phyloP scores from a whole-genome alignment of 2,888 invertebrate species.

The Coleophora deauratella region DNA sequence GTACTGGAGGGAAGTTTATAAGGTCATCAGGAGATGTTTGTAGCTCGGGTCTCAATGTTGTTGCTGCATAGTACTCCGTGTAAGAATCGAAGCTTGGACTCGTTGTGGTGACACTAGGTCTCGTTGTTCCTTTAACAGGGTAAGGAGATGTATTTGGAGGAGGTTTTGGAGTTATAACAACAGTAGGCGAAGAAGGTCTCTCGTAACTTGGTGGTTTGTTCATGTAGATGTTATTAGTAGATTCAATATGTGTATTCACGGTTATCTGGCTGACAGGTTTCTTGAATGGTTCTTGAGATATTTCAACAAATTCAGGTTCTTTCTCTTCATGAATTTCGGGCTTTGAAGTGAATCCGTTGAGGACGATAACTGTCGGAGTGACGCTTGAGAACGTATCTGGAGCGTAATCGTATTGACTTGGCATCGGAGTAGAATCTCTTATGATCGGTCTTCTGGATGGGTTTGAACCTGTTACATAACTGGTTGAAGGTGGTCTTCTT shows the following conservation, averaged over 20 bases:
- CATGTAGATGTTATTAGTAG: slow-evolving; percentile 69
- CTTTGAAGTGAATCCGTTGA: slow-evolving; percentile 46
- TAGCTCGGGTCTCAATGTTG: slow-evolving; percentile 65
- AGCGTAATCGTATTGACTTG: slow-evolving; percentile 40
- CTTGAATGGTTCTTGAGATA: slow-evolving; percentile 68
- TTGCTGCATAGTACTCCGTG: slow-evolving; percentile 41
- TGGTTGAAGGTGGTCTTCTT: slow-evolving; percentile 57
- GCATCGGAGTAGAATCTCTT: slow-evolving; percentile 30
- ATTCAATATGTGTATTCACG: slow-evolving; percentile 76
- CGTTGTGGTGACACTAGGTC: slow-evolving; percentile 33
- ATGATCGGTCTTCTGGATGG: slow-evolving; percentile 66
- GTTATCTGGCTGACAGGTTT: slow-evolving; percentile 69
- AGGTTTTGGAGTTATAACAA: slow-evolving; percentile 81
- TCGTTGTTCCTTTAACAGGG: slow-evolving; percentile 36
- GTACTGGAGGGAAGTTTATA: slow-evolving; percentile 88
- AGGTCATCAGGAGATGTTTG: slow-evolving; percentile 81
- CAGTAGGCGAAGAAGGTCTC: slow-evolving; percentile 74
- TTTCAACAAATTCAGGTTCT: slow-evolving; percentile 59
- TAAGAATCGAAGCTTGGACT: slow-evolving; percentile 40
- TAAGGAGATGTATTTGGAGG: slow-evolving; percentile 55
- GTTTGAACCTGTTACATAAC: slow-evolving; percentile 60
- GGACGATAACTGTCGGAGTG: slow-evolving; percentile 63
- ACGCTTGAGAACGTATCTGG: slow-evolving; percentile 60
- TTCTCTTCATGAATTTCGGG: slow-evolving; percentile 34
- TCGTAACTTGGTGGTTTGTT: slow-evolving; percentile 58